Evolutionary conservation across 2,888 invertebrate genomes (phyloP).

Genomic region (Eudemis profundana): DNA sequence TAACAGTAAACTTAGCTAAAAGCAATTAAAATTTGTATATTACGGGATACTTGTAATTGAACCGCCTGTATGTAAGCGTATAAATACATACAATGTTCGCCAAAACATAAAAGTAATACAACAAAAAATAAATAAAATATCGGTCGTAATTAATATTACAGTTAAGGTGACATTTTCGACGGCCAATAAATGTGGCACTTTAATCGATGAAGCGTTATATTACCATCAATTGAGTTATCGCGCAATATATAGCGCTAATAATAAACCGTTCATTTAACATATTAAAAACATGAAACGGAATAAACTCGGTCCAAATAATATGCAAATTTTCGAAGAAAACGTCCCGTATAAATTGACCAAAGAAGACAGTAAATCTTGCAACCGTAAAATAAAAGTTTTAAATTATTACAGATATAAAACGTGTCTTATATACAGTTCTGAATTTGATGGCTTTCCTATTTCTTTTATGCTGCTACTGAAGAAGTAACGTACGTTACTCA

Average conservation of each 20-base stretch:
- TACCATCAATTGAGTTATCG: constrained; percentile 53
- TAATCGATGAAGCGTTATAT: constrained; percentile 52
- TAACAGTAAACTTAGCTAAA: no score
- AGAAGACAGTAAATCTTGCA: constrained; percentile 68
- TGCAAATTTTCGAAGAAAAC: constrained; percentile 65
- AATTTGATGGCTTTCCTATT: constrained; percentile 67
- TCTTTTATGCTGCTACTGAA: constrained; percentile 75
- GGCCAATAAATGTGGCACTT: constrained; percentile 47
- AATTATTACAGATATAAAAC: constrained; percentile 71
- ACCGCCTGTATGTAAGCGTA: no score
- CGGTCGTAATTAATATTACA: constrained; percentile 1
- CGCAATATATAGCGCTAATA: constrained; percentile 37
- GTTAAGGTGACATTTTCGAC: constrained; percentile 16
- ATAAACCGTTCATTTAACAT: constrained; percentile 30
- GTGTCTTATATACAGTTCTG: constrained; percentile 64
- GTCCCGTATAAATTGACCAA: constrained; percentile 62
- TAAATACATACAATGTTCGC: no score
- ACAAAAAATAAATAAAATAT: not conserved
- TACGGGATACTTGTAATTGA: no score
- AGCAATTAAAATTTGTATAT: no score
- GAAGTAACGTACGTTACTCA: constrained; percentile 59
- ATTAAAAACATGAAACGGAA: constrained; percentile 30
- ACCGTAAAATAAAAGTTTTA: constrained; percentile 70
- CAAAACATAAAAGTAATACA: no score
- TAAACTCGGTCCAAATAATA: constrained; percentile 60